Evolutionary conservation across 2,888 invertebrate species (phyloP).

Genomic region (Cinara cedri): DNA sequence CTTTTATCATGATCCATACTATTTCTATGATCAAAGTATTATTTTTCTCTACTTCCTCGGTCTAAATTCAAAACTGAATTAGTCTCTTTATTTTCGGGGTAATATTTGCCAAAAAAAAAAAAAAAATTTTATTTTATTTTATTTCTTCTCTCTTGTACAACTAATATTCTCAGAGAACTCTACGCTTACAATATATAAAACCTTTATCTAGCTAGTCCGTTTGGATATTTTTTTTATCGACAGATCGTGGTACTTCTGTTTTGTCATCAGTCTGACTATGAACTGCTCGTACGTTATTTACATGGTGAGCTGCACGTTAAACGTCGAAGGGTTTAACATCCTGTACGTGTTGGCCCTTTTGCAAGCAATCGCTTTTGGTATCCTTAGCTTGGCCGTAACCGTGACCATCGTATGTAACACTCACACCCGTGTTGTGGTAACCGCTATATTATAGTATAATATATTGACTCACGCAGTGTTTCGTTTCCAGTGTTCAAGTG

Average conservation of each 20-base stretch:
- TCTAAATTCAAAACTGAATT: too few species aligned
- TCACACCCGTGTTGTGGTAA: neutral
- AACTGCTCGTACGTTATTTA: slow-evolving; percentile 88
- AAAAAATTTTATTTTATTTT: too few species aligned
- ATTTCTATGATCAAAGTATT: too few species aligned
- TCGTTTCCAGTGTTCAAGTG: slow-evolving; percentile 77
- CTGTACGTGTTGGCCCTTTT: slow-evolving; percentile 83
- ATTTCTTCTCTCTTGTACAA: too few species aligned
- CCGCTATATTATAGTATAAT: neutral
- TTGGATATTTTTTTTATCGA: neutral
- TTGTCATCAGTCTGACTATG: slow-evolving; percentile 85
- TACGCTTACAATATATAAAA: too few species aligned
- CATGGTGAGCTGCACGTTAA: slow-evolving; percentile 83
- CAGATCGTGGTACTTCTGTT: slow-evolving; percentile 90
- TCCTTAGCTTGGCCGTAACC: slow-evolving; percentile 84
- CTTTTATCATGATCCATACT: too few species aligned
- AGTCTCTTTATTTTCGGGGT: too few species aligned
- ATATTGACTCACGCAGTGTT: neutral
- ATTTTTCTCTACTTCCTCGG: too few species aligned
- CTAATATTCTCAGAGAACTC: too few species aligned
- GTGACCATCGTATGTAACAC: slow-evolving; percentile 81
- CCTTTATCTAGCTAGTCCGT: too few species aligned
- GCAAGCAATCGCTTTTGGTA: slow-evolving; percentile 83
- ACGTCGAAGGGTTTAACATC: slow-evolving; percentile 82
- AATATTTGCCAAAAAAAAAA: too few species aligned